Evolutionary conservation across 2,888 invertebrate genomes (phyloP), one percentile per base, ranked within the genome.

Genomic region (Microchrysa polita): DNA sequence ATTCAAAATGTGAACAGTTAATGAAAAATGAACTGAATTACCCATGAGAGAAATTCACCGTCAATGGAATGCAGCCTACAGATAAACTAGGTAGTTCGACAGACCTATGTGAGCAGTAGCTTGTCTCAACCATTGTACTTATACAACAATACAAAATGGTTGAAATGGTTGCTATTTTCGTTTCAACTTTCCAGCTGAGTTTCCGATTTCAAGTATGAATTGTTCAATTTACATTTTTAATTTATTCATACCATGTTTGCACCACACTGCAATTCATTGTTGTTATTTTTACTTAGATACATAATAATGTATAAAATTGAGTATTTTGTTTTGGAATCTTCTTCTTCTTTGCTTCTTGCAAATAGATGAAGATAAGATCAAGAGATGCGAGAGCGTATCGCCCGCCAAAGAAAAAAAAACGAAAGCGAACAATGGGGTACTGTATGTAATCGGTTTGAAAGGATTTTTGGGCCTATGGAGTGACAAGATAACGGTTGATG

Each of bases 1-100:
- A 57, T 44, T 23, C 44, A 60, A 72, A 57, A 59, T 60, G 42
- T 60, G 60, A 48, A 72, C 59, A 72, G 60, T 48, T 72, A 72
- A 72, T 72, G 72, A 72, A 72, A 72, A 72, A 72, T 60, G 60
- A 57, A 22, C 12, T 23, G 14, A 48, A 72, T 59, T 60, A 59
- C 72, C 60, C 72, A 48, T n/a, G 72, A 60, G 59, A 44, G 60
- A 60, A 59, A 60, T 72, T 9, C 42, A 55, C 40, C 40, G n/a
- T 44, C 20, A 20, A 69, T n/a, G n/a, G n/a, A n/a, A n/a, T 34
- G 34, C 42, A 48, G 67, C 34, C 53, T 67, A 69, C 27, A 34
- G 69, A 42, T 44, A 57, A n/a, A 34, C 69, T 69, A 40, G n/a
- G n/a, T 20, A 69, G 27, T n/a, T 48, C 16, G 67, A n/a, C 40